Base-by-base conservation (phyloP, 2,113 vertebrate genomes). In the Numenius arquata region DNA sequence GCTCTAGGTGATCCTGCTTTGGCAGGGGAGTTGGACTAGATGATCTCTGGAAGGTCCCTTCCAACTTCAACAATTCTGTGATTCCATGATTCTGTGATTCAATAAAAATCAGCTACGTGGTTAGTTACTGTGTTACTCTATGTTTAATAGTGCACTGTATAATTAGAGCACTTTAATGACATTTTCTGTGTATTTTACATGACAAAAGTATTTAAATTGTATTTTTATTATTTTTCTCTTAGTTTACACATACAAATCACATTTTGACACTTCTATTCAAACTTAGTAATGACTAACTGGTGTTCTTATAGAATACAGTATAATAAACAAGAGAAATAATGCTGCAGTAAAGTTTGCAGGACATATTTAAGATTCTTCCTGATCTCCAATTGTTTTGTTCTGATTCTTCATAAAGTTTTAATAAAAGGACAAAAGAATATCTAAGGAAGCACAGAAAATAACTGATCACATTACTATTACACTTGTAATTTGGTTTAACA, bases 401-500 rank as follows among this genome's bases (percentile, higher is more conserved):
- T 61, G 41, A 61, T 83, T 94, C 45, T 76, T 96, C 15, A 8
- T 26, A 21, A 68, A 36, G 5, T 41, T 90, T 76, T 73, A 83
- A 76, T 38, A 85, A 94, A 96, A 70, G 79, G 83, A 70, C 59
- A 95, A 89, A 96, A 68, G 32, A 85, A 81, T 68, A 79, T 74
- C 47, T 78, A 94, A 95, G 82, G 56, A 88, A 90, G n/a, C 16
- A 65, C 9, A 96, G 43, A 92, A 95, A 96, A 80, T 43, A 92
- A 74, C 87, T 95, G 68, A 95, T 96, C 43, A 92, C 32, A 94
- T 93, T 96, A 94, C 59, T 95, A 14, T 53, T 96, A 79, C 20
- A 84, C 53, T 80, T 85, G 41, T 93, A 96, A 97, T 96, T 93
- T 92, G 45, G 84, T 97, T 97, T 98, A 96, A 90, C 53, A 91